Percentiles rank a stretch among this genome's conserved stretches.
These are phyloP conservation scores for Telenomus remus DNA, from an alignment of 1,140 invertebrate genomes.

Conservation along the genomic window DNA sequence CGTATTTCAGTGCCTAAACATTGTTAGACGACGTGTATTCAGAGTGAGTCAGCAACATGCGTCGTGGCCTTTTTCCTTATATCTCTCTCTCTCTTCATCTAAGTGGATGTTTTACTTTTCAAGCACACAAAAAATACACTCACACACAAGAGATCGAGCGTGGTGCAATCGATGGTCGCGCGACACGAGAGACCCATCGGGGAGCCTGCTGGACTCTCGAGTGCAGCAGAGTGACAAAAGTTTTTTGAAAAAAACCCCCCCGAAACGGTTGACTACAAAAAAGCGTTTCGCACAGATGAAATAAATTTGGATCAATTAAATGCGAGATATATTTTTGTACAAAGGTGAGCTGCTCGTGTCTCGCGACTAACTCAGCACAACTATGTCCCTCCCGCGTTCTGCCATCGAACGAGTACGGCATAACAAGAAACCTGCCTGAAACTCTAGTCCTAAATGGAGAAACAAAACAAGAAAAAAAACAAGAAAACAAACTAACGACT, in stretches of 20 bases:
- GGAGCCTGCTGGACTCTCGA: too few relatives aligned
- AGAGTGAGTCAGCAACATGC: constrained; percentile 9
- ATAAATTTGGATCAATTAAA: too few relatives aligned
- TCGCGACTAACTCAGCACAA: background rate
- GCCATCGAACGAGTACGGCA: constrained; percentile 33
- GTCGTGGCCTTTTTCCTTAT: constrained; percentile 34
- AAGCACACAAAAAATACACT: constrained; percentile 2
- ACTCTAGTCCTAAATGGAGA: constrained; percentile 52
- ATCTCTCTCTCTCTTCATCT: constrained; percentile 2
- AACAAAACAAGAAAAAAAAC: too few relatives aligned
- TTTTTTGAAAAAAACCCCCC: too few relatives aligned
- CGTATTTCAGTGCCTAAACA: constrained; percentile 58
- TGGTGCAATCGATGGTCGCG: background rate
- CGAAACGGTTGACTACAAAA: too few relatives aligned
- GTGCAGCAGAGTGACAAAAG: too few relatives aligned
- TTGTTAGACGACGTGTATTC: constrained; percentile 27
- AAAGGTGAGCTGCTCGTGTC: constrained; percentile 12
- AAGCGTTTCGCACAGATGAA: too few relatives aligned
- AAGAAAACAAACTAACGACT: constrained; percentile 51
- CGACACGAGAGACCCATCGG: constrained; percentile 7
- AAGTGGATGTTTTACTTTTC: background rate
- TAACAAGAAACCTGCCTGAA: constrained; percentile 53
- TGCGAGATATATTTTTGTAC: constrained; percentile 32
- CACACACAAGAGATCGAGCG: too few relatives aligned
- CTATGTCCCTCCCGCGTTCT: constrained; percentile 6